Percentiles rank a stretch among this genome's conserved stretches.
These are phyloP conservation scores for Proctacanthus coquilletti DNA, from an alignment of 1,140 invertebrate genomes.

Conservation along the genomic window DNA sequence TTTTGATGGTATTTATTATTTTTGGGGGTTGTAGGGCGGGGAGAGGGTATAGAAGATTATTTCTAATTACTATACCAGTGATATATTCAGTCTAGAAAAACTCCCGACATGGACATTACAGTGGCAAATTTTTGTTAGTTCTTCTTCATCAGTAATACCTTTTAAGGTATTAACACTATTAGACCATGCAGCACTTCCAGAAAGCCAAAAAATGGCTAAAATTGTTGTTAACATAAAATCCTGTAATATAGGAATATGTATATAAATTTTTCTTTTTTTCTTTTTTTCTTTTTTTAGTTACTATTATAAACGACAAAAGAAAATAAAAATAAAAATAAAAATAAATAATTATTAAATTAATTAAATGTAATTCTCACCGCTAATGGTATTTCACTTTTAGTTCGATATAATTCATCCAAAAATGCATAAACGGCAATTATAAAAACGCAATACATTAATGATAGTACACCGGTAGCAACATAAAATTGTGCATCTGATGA, in stretches of 20 bases:
- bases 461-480: constrained; percentile 50
- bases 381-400: constrained; percentile 33
- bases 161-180: constrained; percentile 43
- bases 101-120: constrained; percentile 27
- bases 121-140: constrained; percentile 4
- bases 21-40: too few species aligned
- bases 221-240: constrained; percentile 45
- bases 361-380: constrained; percentile 16
- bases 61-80: constrained; percentile 36
- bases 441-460: constrained; percentile 43
- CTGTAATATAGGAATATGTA: constrained; percentile 30
- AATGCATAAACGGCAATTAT: constrained; percentile 43
- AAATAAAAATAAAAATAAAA: constrained; percentile 4
- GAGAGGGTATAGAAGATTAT: too few species aligned
- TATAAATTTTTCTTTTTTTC: constrained; percentile 3
- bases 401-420: constrained; percentile 41
- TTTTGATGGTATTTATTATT: too few species aligned
- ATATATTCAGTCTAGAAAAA: constrained; percentile 43
- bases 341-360: background rate
- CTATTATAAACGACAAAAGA: background rate
- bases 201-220: constrained; percentile 48
- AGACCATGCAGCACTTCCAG: constrained; percentile 49
- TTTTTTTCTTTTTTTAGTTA: constrained; percentile 1
- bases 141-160: constrained; percentile 32
- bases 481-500: constrained; percentile 48